Evolutionary conservation across 2,888 invertebrate genomes (phyloP).

Genomic region (Panzeria rudis): DNA sequence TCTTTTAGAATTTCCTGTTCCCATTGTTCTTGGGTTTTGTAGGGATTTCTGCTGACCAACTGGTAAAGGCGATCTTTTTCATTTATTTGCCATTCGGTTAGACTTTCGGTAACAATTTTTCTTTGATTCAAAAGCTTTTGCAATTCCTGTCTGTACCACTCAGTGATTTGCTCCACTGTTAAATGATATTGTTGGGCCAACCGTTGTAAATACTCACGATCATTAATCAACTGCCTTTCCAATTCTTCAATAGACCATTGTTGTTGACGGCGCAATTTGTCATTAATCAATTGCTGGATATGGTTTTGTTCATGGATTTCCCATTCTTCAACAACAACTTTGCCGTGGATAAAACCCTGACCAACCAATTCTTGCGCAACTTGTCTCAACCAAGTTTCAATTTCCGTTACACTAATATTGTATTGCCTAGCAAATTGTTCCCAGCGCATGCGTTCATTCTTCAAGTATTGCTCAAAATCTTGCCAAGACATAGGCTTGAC

Average conservation of each 20-base stretch:
- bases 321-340: slow-evolving; percentile 76
- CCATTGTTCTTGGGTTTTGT: slow-evolving; percentile 75
- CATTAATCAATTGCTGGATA: slow-evolving; percentile 78
- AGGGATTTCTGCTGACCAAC: slow-evolving; percentile 74
- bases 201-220: slow-evolving; percentile 76
- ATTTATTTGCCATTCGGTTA: slow-evolving; percentile 78
- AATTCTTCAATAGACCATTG: slow-evolving; percentile 81
- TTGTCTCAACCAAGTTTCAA: slow-evolving; percentile 78
- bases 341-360: slow-evolving; percentile 76
- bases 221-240: slow-evolving; percentile 76
- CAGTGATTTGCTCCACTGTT: slow-evolving; percentile 76
- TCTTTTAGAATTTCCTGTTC: slow-evolving; percentile 76
- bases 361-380: slow-evolving; percentile 74
- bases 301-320: slow-evolving; percentile 77
- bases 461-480: slow-evolving; percentile 78
- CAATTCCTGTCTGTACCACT: slow-evolving; percentile 79
- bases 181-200: slow-evolving; percentile 77
- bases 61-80: slow-evolving; percentile 79
- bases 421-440: slow-evolving; percentile 78
- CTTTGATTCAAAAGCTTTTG: slow-evolving; percentile 76
- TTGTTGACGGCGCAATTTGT: slow-evolving; percentile 76
- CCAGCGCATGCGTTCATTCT: slow-evolving; percentile 75
- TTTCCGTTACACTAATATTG: slow-evolving; percentile 78
- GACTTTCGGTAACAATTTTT: slow-evolving; percentile 75
- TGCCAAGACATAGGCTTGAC: slow-evolving; percentile 77